Evolutionary conservation across 2,113 vertebrate genomes (phyloP).

Genomic region (Panthera tigris): DNA sequence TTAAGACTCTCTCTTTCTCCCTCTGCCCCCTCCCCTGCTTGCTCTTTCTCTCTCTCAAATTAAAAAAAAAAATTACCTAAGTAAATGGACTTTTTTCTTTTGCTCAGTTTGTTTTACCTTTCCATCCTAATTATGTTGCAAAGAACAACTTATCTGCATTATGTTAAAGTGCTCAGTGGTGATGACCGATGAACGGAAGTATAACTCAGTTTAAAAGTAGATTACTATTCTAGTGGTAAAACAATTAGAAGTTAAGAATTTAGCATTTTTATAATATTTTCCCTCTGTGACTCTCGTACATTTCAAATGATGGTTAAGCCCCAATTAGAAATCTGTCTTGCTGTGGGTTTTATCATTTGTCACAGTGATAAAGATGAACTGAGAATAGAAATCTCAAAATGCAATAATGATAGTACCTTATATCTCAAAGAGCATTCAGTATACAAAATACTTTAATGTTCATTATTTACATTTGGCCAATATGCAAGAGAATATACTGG

Average conservation of each 20-base stretch:
- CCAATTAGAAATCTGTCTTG: slow-evolving; percentile 37
- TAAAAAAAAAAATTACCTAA: not conserved
- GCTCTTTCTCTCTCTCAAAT: too few relatives aligned
- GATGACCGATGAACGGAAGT: slow-evolving; percentile 56
- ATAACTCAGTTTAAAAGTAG: slow-evolving; percentile 64
- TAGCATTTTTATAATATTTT: slow-evolving; percentile 70
- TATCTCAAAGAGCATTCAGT: not conserved
- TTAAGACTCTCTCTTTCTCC: too few relatives aligned
- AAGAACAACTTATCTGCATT: not conserved
- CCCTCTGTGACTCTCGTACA: not conserved
- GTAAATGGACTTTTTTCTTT: not conserved
- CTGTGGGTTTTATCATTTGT: not conserved
- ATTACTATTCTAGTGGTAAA: slow-evolving; percentile 56
- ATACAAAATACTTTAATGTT: not conserved
- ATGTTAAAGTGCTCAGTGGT: slow-evolving; percentile 60
- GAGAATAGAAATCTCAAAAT: slow-evolving; percentile 26
- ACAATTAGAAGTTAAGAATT: slow-evolving; percentile 69
- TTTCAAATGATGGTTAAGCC: slow-evolving; percentile 26
- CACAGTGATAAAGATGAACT: not conserved
- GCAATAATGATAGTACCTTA: not conserved
- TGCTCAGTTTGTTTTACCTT: not conserved
- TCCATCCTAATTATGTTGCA: not conserved
- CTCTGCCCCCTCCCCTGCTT: too few relatives aligned
- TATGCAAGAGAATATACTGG: not conserved
- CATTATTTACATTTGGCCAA: not conserved